A percentile compares a stretch with the other conserved stretches of the same genome.
Conservation (phyloP, 2,888 invertebrate species). For the Euplagia quadripunctaria region DNA sequence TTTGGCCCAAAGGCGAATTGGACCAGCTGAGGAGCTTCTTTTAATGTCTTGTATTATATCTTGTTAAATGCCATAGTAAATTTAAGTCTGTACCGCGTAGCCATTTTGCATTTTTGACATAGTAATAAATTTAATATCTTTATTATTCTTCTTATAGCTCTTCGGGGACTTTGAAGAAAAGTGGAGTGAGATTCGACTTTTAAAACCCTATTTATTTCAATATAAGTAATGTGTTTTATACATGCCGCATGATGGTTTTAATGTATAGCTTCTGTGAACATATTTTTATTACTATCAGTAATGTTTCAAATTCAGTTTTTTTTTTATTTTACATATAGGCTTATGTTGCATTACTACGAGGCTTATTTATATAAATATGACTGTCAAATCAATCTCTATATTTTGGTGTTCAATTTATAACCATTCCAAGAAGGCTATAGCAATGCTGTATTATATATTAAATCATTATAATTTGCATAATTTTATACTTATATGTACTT, state of each 20-base stretch:
- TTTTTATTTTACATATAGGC: neutral
- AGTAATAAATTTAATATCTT: neutral
- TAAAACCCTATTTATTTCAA: constrained; percentile 12
- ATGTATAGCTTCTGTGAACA: neutral
- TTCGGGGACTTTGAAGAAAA: constrained; percentile 67
- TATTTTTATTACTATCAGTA: neutral
- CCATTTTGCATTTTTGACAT: neutral
- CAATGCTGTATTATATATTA: constrained; percentile 34
- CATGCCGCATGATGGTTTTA: constrained; percentile 16
- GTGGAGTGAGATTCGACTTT: constrained; percentile 33
- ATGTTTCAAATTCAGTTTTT: neutral
- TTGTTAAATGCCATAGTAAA: neutral
- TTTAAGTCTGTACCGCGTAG: too few species aligned
- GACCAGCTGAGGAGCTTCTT: neutral
- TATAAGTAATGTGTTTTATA: constrained; percentile 30
- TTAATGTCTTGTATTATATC: neutral
- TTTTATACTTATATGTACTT: constrained; percentile 28
- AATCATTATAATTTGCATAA: constrained; percentile 54
- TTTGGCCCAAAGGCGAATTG: neutral
- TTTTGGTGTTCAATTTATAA: constrained; percentile 63
- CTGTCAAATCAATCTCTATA: constrained; percentile 48
- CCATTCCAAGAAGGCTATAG: constrained; percentile 68
- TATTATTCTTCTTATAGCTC: constrained; percentile 64
- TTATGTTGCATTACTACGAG: constrained; percentile 27
- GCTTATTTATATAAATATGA: constrained; percentile 56